Conservation (phyloP, 2,888 invertebrate species). For the Microplitis deprimator region DNA sequence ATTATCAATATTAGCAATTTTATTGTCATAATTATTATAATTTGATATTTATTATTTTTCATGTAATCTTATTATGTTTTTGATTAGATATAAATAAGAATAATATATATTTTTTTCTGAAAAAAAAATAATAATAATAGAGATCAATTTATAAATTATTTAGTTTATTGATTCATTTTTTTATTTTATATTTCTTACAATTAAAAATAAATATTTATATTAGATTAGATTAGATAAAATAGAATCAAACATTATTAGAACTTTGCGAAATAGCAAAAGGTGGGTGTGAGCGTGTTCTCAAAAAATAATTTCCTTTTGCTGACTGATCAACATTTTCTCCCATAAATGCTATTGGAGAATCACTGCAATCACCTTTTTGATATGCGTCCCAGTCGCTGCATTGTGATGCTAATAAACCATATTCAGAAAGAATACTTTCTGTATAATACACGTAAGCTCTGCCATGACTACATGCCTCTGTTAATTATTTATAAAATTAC, state of each 20-base stretch:
- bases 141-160: too few relatives aligned
- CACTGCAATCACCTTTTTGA: constrained; percentile 59
- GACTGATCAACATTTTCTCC: constrained; percentile 64
- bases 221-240: constrained; percentile 41
- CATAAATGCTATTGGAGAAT: constrained; percentile 55
- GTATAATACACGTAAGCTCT: constrained; percentile 71
- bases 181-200: neutral
- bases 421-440: constrained; percentile 70
- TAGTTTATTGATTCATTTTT: constrained; percentile 1
- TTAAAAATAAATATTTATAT: constrained; percentile 41
- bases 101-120: neutral
- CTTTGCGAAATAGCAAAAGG: constrained; percentile 57
- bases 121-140: neutral
- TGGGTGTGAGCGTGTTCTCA: constrained; percentile 62
- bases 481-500: constrained; percentile 44
- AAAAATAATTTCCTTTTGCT: constrained; percentile 63
- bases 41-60: neutral
- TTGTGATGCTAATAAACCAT: constrained; percentile 65
- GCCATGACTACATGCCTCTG: constrained; percentile 73
- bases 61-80: neutral
- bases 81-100: neutral
- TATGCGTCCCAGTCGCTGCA: constrained; percentile 68
- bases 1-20: neutral
- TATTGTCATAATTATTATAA: constrained; percentile 15
- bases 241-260: constrained; percentile 25